Evolutionary conservation across 2,888 invertebrate species (phyloP), one percentile per base, ranked within the genome.

Genomic region (Folsomia candida): DNA sequence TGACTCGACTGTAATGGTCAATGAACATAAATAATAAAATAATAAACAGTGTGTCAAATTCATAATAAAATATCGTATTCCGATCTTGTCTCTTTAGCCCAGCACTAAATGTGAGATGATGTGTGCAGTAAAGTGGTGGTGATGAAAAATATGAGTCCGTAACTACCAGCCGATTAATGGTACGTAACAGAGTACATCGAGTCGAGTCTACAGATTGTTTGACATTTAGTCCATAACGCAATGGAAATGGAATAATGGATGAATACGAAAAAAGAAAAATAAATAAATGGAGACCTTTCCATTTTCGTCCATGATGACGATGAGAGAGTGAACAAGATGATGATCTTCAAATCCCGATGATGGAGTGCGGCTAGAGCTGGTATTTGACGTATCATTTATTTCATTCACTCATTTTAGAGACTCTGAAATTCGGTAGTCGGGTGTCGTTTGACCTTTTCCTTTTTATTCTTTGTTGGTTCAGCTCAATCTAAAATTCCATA

Each of bases 321-420:
- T n/a, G n/a, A n/a, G n/a, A n/a, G n/a, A n/a, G 14, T 37, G 37
- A 37, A 37, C 37, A 37, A 37, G 37, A 37, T 37, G 37, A 37
- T 14, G 37, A 37, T 37, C 37, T 37, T 37, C 14, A 14, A 37
- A 37, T 4, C 37, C 37, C 62, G 71, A 71, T 71, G 71, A 71
- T 67, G 71, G 63, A 54, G 71, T 37, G 14, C 6, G 37, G 37
- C 14, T 37, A 37, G 74, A 71, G 69, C 69, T 71, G 74, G 69
- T 69, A 63, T 67, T 69, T 28, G 61, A 70, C 68, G 73, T 73
- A 76, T 72, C 76, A 76, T 76, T 76, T 76, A 75, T 76, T 72
- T 72, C 47, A 65, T 57, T 63, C 70, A 64, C 71, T 69, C 70
- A 69, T 75, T 69, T 63, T 67, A 14, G 37, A 37, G 37, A 37